Conservation (phyloP, 1,140 invertebrate genomes). For the Meloidogyne chitwoodi region DNA sequence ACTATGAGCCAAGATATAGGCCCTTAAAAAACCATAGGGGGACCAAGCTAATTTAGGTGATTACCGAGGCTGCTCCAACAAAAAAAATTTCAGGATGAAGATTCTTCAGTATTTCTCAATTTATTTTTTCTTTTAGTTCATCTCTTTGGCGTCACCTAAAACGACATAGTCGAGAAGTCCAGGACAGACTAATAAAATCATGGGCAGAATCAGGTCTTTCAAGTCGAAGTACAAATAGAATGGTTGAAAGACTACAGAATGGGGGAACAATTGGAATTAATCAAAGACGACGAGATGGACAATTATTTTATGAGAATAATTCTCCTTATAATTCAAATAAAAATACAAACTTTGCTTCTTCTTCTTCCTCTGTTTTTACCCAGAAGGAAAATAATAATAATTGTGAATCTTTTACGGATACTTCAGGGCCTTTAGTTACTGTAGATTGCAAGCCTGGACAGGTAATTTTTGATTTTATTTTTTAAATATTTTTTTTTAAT, state of each 20-base stretch:
- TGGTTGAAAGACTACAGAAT: not conserved
- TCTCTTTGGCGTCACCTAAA: slow-evolving; percentile 19
- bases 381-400: not conserved
- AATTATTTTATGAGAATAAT: not conserved
- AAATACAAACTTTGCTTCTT: not conserved
- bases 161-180: slow-evolving; percentile 4
- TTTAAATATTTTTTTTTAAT: not conserved
- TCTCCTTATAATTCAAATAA: not conserved
- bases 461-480: not conserved
- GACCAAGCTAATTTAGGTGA: too few species aligned
- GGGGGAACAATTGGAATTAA: not conserved
- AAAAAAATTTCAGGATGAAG: too few species aligned
- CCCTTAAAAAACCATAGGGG: too few species aligned
- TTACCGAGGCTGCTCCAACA: too few species aligned
- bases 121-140: not conserved
- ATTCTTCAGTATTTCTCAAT: too few species aligned
- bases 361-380: not conserved
- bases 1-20: too few species aligned
- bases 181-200: not conserved
- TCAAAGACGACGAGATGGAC: not conserved
- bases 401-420: not conserved
- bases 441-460: slow-evolving; percentile 15
- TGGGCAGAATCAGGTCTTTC: not conserved
- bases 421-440: slow-evolving; percentile 2
- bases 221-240: not conserved